Base-by-base conservation (phyloP, 2,113 vertebrate genomes). In the Ictalurus furcatus region DNA sequence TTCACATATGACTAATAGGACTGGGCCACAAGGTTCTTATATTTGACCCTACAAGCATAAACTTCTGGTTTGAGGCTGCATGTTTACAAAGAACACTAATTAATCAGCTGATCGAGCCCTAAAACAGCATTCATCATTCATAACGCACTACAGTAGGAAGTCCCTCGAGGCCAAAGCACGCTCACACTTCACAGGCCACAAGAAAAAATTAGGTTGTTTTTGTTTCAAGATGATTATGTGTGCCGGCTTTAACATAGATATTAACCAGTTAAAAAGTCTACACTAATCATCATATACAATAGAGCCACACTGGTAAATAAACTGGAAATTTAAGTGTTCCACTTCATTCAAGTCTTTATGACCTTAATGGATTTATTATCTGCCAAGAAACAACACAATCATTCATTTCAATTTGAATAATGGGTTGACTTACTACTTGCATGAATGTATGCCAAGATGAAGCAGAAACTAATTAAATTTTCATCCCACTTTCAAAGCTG, bases 101-200 rank as follows among this genome's bases (percentile, higher is more conserved):
- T 84, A 84, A 84, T 84, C 58, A 84, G 34, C 58, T 63, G 82
- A 84, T 84, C 82, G 13, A 40, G 34, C 58, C 21, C 58, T 28
- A 63, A 63, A 84, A 6, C 82, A 63, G 3, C 34, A 40, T 84
- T 84, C 58, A 84, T 61, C 34, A 84, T 28, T 63, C 34, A 63
- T 28, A 63, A 63, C 4, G 21, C 30, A 40, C 58, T 63, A 44
- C 9, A 63, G 63, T 84, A 44, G 7, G 3, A 83, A 44, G 59
- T 84, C 58, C 58, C 82, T 23, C 14, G 34, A 44, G 58, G 82
- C 82, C 19, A 84, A 1, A 40, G 34, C 34, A 63, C 0, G 34
- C 34, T 63, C 34, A 37, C 56, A 37, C 56, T 61, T 61, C 30
- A 83, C 28, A 82, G 34, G 21, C 8, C 21, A 83, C 21, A 61